Evolutionary conservation across 2,113 vertebrate species (phyloP), one percentile per base, ranked within the genome.

Genomic region (Sturnus vulgaris): DNA sequence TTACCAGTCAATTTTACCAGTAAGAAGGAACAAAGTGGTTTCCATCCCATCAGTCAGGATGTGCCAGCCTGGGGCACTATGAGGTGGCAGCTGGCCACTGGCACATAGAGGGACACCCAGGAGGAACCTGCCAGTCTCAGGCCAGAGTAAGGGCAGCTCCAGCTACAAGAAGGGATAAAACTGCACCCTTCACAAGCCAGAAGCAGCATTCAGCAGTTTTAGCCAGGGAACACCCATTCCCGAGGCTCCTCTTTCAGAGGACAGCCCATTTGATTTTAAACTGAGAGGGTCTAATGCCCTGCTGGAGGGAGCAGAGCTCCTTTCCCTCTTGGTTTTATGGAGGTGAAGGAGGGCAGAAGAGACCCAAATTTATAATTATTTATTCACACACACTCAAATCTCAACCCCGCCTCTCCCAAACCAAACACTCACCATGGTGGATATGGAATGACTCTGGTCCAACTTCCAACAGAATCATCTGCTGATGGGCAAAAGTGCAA

Each of bases 121-220:
- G 44, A 40, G 63, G 23, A 35, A 39, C 18, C 16, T 0, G 3
- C 19, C 17, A 28, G 46, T 35, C 63, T 31, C 0, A 0, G 30
- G 42, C 15, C n/a, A 30, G 24, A 28, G 52, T 1, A 0, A 3
- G 23, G 18, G n/a, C 55, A 64, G 64, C 60, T 76, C 50, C 24
- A 47, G 57, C 33, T 55, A 2, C 10, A 16, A 31, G 53, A 23
- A 72, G 22, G 61, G 40, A 12, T 73, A 39, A 24, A 78, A 47
- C 27, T 15, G 17, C 18, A 11, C 33, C 7, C 14, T 55, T 42
- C 24, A 12, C 63, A 44, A 64, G 20, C 19, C 44, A 69, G 49
- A 37, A 22, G 47, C 49, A 80, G 73, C 44, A 24, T 2, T 12
- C 1, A 0, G 31, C 1, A 0, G 17, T 4, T 39, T 31, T 9